Evolutionary conservation across 2,797 vertebrate genomes (phyloP).

Genomic region (Gallirallus australis): DNA sequence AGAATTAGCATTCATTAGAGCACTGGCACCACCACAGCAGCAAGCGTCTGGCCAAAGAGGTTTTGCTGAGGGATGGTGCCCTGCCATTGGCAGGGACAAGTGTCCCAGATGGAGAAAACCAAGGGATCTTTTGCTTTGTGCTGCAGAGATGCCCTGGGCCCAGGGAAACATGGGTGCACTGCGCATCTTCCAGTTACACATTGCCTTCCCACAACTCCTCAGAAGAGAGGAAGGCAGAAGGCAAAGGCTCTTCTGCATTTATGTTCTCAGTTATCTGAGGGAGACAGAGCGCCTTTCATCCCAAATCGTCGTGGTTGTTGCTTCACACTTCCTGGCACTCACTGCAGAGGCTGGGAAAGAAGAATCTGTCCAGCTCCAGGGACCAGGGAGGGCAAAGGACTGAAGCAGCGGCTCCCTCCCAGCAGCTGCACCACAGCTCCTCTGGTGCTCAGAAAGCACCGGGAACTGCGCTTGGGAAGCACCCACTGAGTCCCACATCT

Average conservation of each 20-base stretch:
- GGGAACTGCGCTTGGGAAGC: fast-evolving
- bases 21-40: background rate
- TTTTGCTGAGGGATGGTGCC: background rate
- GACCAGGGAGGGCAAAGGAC: background rate
- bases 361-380: fast-evolving
- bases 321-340: background rate
- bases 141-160: fast-evolving
- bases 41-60: background rate
- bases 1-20: background rate
- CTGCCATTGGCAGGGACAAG: background rate
- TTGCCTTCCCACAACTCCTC: background rate
- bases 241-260: background rate
- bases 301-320: fast-evolving
- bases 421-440: background rate
- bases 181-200: background rate
- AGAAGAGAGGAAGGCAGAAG: background rate
- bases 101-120: background rate
- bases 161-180: background rate
- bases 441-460: background rate
- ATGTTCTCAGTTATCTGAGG: fast-evolving
- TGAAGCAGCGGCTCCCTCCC: background rate
- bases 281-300: background rate
- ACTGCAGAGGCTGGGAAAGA: background rate
- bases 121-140: background rate
- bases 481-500: fast-evolving